Conservation (phyloP, 2,888 invertebrate species). For the Stenodera caucasica region DNA sequence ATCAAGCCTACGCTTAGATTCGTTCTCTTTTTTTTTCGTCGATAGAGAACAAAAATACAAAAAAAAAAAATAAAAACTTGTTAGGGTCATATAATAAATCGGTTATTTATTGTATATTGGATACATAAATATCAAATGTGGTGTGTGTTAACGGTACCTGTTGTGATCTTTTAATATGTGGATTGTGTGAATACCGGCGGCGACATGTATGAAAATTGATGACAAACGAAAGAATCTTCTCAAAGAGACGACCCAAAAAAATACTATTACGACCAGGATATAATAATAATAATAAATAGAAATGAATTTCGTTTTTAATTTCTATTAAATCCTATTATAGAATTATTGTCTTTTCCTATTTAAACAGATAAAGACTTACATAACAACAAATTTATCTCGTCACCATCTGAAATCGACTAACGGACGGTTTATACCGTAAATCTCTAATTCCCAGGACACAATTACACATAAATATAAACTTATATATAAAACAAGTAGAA, state of each 20-base stretch:
- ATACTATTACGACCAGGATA: not conserved
- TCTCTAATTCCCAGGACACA: conserved; percentile 8
- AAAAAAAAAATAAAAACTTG: no score
- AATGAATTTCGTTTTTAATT: not conserved
- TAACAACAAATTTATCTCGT: conserved; percentile 6
- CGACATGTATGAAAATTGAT: conserved; percentile 5
- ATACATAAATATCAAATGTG: conserved; percentile 19
- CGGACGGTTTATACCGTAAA: conserved; percentile 1
- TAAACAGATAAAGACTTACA: not conserved
- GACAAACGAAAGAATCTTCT: conserved; percentile 1
- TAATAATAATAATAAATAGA: not conserved
- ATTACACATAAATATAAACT: conserved; percentile 3
- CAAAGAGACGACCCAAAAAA: not conserved
- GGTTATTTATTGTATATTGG: conserved; percentile 24
- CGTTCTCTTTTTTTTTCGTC: not conserved
- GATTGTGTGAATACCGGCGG: conserved; percentile 12
- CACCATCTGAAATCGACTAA: conserved; percentile 5
- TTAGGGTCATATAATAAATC: conserved; percentile 16
- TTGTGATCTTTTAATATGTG: conserved; percentile 13
- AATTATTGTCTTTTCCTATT: conserved; percentile 1
- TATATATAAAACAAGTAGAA: conserved; percentile 1
- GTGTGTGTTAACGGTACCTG: conserved; percentile 21
- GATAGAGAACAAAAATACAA: no score
- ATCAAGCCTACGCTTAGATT: conserved; percentile 24
- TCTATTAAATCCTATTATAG: not conserved